These are phyloP conservation scores for Epizoanthus ramosus DNA, from an alignment of 92 coral and sea anemone species.

Conservation along the genomic window DNA sequence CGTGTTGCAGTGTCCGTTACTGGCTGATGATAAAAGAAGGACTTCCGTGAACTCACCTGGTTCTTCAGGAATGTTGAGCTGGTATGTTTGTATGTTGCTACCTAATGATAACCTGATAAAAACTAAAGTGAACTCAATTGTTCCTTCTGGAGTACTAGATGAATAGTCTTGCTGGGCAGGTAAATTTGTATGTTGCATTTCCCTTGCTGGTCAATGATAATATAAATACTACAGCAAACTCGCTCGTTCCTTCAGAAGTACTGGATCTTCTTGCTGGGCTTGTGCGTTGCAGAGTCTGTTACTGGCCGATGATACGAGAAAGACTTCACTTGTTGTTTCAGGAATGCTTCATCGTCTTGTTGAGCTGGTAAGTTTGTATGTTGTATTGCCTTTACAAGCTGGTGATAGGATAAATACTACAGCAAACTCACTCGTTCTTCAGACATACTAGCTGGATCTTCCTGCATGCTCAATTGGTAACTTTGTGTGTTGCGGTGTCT, in stretches of 20 bases:
- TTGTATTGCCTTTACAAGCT: too few relatives aligned
- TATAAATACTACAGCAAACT: conserved; percentile 28
- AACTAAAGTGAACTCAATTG: neutral
- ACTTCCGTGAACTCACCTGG: too few relatives aligned
- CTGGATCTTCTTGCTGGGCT: neutral
- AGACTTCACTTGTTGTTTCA: too few relatives aligned
- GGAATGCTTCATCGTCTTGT: neutral
- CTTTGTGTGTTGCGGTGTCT: too few relatives aligned
- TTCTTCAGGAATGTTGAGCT: neutral
- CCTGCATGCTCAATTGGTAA: neutral
- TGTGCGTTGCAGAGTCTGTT: too few relatives aligned
- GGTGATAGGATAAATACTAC: conserved; percentile 35
- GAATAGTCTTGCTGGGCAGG: conserved; percentile 1
- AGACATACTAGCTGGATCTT: neutral
- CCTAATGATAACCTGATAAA: conserved; percentile 29
- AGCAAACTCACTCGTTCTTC: neutral
- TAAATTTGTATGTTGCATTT: neutral
- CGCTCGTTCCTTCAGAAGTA: neutral
- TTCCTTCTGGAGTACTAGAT: neutral
- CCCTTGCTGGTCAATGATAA: neutral
- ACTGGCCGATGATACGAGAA: too few relatives aligned
- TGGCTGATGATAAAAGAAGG: too few relatives aligned
- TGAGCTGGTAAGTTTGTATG: neutral
- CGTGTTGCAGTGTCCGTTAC: too few relatives aligned
- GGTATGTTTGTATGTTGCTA: conserved; percentile 2